Evolutionary conservation across 2,888 invertebrate species (phyloP).

Genomic region (Torymus aiolomorphi): DNA sequence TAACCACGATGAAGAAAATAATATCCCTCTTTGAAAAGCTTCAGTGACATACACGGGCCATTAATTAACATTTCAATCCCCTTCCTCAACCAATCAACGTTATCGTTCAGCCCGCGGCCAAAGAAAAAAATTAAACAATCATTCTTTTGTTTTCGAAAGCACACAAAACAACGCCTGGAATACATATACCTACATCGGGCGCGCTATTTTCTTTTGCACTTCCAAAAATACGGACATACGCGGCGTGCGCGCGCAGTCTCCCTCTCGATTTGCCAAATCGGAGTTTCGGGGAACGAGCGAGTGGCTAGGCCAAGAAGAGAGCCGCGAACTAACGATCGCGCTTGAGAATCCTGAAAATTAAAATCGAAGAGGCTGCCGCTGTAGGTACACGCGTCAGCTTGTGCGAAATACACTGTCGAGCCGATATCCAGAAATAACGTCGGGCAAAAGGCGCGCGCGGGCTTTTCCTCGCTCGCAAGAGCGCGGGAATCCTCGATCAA

Average conservation of each 20-base stretch:
- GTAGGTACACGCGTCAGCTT: not conserved
- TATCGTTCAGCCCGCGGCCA: no score
- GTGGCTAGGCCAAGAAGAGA: not conserved
- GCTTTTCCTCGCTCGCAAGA: not conserved
- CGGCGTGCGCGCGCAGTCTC: no score
- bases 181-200: not conserved
- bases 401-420: constrained; percentile 5
- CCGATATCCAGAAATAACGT: constrained; percentile 38
- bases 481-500: not conserved
- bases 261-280: constrained; percentile 22
- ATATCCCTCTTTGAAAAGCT: no score
- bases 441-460: constrained; percentile 5
- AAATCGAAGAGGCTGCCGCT: no score
- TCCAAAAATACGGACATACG: constrained; percentile 22
- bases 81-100: no score
- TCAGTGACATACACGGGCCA: no score
- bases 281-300: not conserved
- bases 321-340: not conserved
- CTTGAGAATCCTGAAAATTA: not conserved
- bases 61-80: no score
- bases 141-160: no score
- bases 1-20: no score
- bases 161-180: no score
- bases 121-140: no score
- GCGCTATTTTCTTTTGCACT: not conserved